A percentile compares a stretch with the other conserved stretches of the same genome.
phyloP scores from a whole-genome alignment of 1,140 invertebrate species.

The Drosophila suzukii region DNA sequence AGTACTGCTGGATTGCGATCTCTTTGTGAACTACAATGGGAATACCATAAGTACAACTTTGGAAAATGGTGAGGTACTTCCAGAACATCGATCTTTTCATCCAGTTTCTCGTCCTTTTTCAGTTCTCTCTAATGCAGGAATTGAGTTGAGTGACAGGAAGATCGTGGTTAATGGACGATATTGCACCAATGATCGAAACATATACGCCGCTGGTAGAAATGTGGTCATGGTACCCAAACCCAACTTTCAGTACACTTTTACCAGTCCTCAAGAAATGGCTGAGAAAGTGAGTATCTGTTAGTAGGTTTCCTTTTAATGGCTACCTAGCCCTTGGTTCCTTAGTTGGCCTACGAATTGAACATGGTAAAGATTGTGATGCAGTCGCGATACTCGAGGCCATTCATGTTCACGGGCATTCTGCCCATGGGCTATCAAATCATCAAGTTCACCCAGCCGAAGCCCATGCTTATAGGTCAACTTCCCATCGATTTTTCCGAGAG shows the following conservation, averaged over 20 bases:
- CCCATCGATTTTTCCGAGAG: conserved; percentile 19
- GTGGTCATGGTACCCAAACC: background rate
- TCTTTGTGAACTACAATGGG: conserved; percentile 53
- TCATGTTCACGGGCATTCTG: conserved; percentile 30
- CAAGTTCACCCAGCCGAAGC: conserved; percentile 52
- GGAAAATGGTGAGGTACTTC: conserved; percentile 10
- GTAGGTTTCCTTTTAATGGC: background rate
- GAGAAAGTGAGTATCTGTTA: conserved; percentile 32
- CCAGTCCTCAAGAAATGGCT: conserved; percentile 43
- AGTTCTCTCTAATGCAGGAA: conserved; percentile 18
- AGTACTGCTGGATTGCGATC: conserved; percentile 18
- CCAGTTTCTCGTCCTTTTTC: background rate
- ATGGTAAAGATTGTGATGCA: conserved; percentile 13
- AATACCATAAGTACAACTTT: background rate
- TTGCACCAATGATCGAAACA: conserved; percentile 48
- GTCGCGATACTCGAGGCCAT: conserved; percentile 25
- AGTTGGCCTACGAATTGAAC: conserved; percentile 23
- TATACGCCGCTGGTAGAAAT: conserved; percentile 54
- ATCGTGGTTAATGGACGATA: conserved; percentile 50
- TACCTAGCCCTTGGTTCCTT: background rate
- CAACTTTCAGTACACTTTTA: conserved; percentile 46
- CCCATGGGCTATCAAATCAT: conserved; percentile 44
- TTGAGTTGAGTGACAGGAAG: conserved; percentile 11
- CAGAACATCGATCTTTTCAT: background rate
- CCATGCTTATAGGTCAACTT: conserved; percentile 33